Conservation (phyloP, 2,888 invertebrate genomes). For the Anoplius nigerrimus region DNA sequence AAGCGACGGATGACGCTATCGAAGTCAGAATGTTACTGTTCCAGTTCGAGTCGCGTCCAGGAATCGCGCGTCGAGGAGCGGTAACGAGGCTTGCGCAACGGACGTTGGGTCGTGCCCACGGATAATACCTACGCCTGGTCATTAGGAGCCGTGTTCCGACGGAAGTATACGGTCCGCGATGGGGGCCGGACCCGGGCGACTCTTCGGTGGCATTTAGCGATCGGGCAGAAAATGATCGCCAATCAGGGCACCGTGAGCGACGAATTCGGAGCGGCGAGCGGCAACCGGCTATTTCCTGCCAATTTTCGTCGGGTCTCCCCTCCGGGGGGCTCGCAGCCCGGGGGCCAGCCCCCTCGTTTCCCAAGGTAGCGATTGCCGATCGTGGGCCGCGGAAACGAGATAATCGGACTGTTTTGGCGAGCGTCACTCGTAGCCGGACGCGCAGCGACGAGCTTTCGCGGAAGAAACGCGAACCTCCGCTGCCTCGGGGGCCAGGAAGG, state of each 20-base stretch:
- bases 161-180: slow-evolving; percentile 1
- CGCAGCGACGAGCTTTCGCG: slow-evolving; percentile 35
- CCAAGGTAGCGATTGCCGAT: slow-evolving; percentile 47
- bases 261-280: slow-evolving; percentile 24
- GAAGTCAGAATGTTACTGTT: no score
- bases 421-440: slow-evolving; percentile 45
- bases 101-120: no score
- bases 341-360: slow-evolving; percentile 45
- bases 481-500: no score
- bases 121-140: no score
- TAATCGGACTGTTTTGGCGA: slow-evolving; percentile 40
- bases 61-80: background rate
- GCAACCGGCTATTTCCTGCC: slow-evolving; percentile 39
- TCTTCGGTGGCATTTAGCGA: slow-evolving; percentile 6
- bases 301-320: slow-evolving; percentile 32
- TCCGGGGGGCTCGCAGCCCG: slow-evolving; percentile 10
- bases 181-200: background rate
- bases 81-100: no score
- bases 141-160: no score
- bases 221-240: slow-evolving; percentile 32
- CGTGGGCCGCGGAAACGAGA: slow-evolving; percentile 50
- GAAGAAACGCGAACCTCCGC: slow-evolving; percentile 8
- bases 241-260: slow-evolving; percentile 41
- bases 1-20: no score
- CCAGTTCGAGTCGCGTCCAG: no score